Conservation (phyloP, 2,113 vertebrate genomes). For the Sphaerodactylus townsendi region DNA sequence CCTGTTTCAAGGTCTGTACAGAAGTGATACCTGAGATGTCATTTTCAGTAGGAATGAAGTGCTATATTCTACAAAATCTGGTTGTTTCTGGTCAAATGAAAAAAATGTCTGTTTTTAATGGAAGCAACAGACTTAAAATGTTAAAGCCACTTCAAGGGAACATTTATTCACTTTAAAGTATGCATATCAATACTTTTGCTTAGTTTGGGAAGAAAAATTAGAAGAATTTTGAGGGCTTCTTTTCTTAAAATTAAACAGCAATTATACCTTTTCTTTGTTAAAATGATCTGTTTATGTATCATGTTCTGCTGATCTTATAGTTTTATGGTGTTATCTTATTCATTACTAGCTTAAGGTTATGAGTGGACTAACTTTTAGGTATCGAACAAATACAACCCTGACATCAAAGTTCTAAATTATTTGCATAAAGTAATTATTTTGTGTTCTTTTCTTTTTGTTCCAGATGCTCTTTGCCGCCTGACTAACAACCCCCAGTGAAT, state of each 20-base stretch:
- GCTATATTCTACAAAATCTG: constrained; percentile 49
- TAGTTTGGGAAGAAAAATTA: constrained; percentile 41
- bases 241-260: not conserved
- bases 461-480: constrained; percentile 58
- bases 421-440: constrained; percentile 11
- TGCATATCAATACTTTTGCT: constrained; percentile 43
- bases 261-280: not conserved
- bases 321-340: not conserved
- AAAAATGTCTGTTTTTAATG: too few relatives aligned
- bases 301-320: not conserved
- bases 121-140: constrained; percentile 62
- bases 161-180: constrained; percentile 34
- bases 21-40: constrained; percentile 30
- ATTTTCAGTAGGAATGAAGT: constrained; percentile 55
- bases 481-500: constrained; percentile 29
- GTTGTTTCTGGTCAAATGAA: too few relatives aligned
- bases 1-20: constrained; percentile 49
- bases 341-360: not conserved
- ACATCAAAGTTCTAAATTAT: accelerated
- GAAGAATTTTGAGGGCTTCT: not conserved
- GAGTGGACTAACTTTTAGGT: not conserved
- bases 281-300: constrained; percentile 3
- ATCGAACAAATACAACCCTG: not conserved
- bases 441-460: constrained; percentile 58
- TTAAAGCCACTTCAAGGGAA: constrained; percentile 53